These are phyloP conservation scores for Neodon shergylaensis DNA, from an alignment of 2,113 vertebrate genomes.

Conservation along the genomic window DNA sequence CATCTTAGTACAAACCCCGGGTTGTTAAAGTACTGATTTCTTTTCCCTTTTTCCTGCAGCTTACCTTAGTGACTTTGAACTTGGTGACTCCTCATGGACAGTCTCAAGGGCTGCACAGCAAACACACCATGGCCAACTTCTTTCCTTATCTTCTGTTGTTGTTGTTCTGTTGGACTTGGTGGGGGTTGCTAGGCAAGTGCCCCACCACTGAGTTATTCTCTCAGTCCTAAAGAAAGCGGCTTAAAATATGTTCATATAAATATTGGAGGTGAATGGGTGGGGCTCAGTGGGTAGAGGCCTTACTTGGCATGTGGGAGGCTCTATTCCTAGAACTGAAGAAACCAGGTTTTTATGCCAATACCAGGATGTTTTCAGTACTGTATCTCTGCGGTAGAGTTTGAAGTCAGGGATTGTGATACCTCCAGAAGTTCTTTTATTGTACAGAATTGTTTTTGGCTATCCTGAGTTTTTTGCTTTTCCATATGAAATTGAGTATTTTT, in stretches of 20 bases:
- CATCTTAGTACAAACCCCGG: background rate
- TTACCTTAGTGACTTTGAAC: background rate
- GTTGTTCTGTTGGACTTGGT: background rate
- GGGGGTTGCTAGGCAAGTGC: background rate
- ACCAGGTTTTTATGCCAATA: background rate
- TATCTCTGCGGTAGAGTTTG: too few relatives aligned
- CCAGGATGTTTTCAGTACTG: too few relatives aligned
- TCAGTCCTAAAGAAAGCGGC: background rate
- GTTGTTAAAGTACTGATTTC: background rate
- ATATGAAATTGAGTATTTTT: too few relatives aligned
- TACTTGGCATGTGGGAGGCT: too few relatives aligned
- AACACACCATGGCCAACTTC: background rate
- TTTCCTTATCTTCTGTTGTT: background rate
- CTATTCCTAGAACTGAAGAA: background rate
- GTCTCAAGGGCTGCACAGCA: background rate
- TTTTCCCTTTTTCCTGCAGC: background rate
- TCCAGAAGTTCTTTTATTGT: too few relatives aligned
- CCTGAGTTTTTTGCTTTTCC: too few relatives aligned
- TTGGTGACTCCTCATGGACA: background rate
- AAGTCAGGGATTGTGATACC: too few relatives aligned
- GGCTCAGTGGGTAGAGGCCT: background rate
- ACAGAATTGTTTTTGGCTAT: too few relatives aligned
- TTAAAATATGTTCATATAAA: background rate
- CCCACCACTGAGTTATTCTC: background rate
- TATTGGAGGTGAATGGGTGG: background rate